Evolutionary conservation across 37 sponge, comb jelly and placozoan species (phyloP), one percentile per base, ranked within the genome.

Genomic region (Dysidea cf. avara): DNA sequence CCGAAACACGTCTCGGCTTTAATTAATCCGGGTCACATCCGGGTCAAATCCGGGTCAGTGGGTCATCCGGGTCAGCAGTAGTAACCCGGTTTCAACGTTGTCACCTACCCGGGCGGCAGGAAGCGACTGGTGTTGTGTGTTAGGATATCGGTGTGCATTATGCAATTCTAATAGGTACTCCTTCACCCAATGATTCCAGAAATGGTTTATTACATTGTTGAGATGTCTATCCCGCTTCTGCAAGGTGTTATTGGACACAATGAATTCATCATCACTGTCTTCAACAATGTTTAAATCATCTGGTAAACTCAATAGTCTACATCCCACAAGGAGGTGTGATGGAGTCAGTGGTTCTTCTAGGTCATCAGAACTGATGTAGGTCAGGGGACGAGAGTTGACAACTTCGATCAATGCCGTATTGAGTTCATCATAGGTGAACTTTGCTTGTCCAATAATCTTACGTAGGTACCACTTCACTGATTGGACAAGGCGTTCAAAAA

Each of bases 91-190:
- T n/a, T n/a, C n/a, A n/a, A n/a, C n/a, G n/a, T n/a, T n/a, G n/a
- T n/a, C n/a, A n/a, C n/a, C n/a, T n/a, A n/a, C n/a, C n/a, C n/a
- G n/a, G n/a, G n/a, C n/a, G n/a, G n/a, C n/a, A n/a, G n/a, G n/a
- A n/a, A n/a, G n/a, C n/a, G n/a, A n/a, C n/a, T n/a, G n/a, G n/a
- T n/a, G n/a, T n/a, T n/a, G n/a, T n/a, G n/a, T n/a, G n/a, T n/a
- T 54, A 11, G 30, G 61, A 18, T 71, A 53, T 16, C 72, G 39
- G 33, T 70, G 72, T 28, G 64, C 17, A 20, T 70, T 64, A 37
- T 63, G 59, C 53, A 80, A 34, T 30, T 80, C 64, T 2, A 80
- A 64, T 16, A 80, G 64, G 55, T 80, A 80, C 39, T 80, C 81
- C 39, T 60, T 16, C 4, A 50, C 51, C 76, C 76, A 75, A 30